Conservation (phyloP, 1,140 invertebrate species). For the Hestina assimilis region DNA sequence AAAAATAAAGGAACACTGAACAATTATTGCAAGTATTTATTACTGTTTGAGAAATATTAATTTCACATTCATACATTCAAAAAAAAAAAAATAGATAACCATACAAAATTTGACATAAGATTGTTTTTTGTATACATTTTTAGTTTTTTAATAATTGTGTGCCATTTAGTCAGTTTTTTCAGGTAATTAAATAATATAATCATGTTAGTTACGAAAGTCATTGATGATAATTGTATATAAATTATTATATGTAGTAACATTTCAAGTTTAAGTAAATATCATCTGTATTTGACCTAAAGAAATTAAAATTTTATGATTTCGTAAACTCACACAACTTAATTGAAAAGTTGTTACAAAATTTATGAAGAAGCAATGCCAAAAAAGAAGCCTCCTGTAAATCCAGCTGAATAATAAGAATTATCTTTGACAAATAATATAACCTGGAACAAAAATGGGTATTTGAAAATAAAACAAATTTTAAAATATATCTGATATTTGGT, state of each 20-base stretch:
- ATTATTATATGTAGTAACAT: neutral
- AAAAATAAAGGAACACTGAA: no score
- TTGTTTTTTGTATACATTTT: no score
- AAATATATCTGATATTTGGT: conserved; percentile 7
- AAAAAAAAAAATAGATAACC: no score
- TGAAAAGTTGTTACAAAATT: conserved; percentile 37
- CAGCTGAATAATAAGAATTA: conserved; percentile 88
- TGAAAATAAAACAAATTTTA: no score
- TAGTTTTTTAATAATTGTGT: no score
- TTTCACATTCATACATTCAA: no score
- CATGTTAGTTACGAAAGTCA: no score
- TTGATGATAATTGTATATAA: neutral
- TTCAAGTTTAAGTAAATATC: conserved; percentile 3
- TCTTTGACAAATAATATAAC: conserved; percentile 84
- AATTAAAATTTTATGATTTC: conserved; percentile 5
- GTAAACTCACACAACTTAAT: conserved; percentile 24
- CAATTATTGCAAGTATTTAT: no score
- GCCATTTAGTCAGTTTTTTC: no score
- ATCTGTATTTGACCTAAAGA: conserved; percentile 31
- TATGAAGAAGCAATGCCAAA: conserved; percentile 84
- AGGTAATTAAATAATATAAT: no score
- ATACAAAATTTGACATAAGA: no score
- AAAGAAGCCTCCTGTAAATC: conserved; percentile 92
- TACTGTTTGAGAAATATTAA: no score
- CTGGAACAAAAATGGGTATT: conserved; percentile 80